Base-by-base conservation (phyloP, 1,140 invertebrate genomes). In the Hylaeus volcanicus region DNA sequence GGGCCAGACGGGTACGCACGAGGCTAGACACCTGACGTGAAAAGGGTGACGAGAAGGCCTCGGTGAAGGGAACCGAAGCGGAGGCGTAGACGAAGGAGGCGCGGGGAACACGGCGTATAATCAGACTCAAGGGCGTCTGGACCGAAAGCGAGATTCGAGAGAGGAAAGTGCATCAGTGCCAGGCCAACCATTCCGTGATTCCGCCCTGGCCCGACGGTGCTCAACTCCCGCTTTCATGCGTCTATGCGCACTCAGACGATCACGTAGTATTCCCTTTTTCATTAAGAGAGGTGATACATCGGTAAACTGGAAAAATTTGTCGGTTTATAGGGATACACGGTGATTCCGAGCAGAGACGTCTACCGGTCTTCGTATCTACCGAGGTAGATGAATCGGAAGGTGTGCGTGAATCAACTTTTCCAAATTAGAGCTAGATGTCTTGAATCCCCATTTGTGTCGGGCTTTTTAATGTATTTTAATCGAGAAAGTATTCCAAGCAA, bases 101-200 rank as follows among this genome's bases (percentile, higher is more conserved):
- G 72, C 69, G 85, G 75, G 87, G 86, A 82, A 79, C 73, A 82
- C 70, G 86, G 88, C 84, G 88, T 92, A 92, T 92, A 92, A 92
- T 92, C 91, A 89, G 89, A 92, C 90, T 92, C 91, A 91, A 92
- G 92, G 90, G 91, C 89, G 89, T 92, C 91, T 90, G 91, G 88
- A 88, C 88, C 88, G 89, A 90, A 90, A 90, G 81, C 86, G 78
- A 90, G 85, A 84, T 80, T 83, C 58, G 74, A 87, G 86, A 88
- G 88, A 87, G 84, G 86, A 89, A 90, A 90, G 87, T 87, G 88
- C 90, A 90, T 85, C 84, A 68, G 53, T 83, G 79, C 69, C 87
- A 83, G 74, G 82, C 77, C 73, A 82, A 70, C 75, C 85, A 76
- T 75, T 68, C 77, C 78, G 71, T 84, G 85, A 83, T 89, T 89